Evolutionary conservation across 2,888 invertebrate species (phyloP), one percentile per base, ranked within the genome.

Genomic region (Glaucopsyche alexis): DNA sequence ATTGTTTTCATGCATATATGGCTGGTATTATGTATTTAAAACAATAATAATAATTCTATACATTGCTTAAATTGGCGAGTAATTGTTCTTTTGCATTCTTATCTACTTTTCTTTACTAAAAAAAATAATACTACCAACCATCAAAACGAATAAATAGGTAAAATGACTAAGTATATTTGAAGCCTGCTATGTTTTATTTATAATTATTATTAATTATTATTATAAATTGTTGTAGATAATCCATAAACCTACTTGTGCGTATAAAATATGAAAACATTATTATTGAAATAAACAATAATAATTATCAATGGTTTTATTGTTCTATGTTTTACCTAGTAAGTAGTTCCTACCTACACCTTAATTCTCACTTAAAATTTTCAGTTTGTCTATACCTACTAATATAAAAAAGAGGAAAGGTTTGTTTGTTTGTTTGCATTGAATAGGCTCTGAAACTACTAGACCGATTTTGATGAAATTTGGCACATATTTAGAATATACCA

Each of bases 21-120:
- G 86, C 85, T 87, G 87, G 86, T 82, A 75, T 77, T 79, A 76
- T 83, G 85, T 84, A 85, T 84, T 84, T 72, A 47, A 49, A 55
- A 71, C 8, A 65, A 50, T 47, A 72, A 19, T 29, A 49, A 69
- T 14, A 19, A 67, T 47, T 19, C 2, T 3, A 55, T 19, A 19
- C 1, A 16, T 19, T 19, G 8, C 2, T 52, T 7, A 42, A 42
- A 3, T 42, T 5, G 8, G 7, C n/a, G n/a, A n/a, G n/a, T n/a
- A n/a, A n/a, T n/a, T n/a, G n/a, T n/a, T n/a, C n/a, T n/a, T n/a
- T n/a, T n/a, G n/a, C n/a, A n/a, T n/a, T n/a, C n/a, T n/a, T n/a
- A n/a, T n/a, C n/a, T n/a, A n/a, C 1, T 6, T 42, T 2, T 7
- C 42, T 42, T 49, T 49, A 13, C 6, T 14, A 50, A 50, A 50